phyloP scores from a whole-genome alignment of 2,113 vertebrate genomes.

The Myocastor coypus region DNA sequence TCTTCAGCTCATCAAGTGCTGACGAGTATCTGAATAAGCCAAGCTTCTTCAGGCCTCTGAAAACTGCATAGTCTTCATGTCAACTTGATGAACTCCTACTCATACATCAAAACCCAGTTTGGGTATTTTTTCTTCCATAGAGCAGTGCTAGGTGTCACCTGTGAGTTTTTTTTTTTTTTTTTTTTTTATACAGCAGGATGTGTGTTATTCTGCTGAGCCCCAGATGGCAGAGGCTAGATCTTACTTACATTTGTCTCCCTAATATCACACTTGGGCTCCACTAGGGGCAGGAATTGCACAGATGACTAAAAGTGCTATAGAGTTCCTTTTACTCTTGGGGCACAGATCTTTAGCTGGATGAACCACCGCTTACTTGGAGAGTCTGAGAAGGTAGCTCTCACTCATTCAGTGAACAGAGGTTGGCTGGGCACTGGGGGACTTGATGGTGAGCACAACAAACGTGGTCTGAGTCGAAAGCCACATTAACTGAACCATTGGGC shows the following conservation, averaged over 20 bases:
- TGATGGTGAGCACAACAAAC: constrained; percentile 16
- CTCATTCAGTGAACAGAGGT: neutral
- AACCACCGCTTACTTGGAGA: neutral
- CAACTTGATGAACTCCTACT: constrained; percentile 28
- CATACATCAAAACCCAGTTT: constrained; percentile 39
- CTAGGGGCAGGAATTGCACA: neutral
- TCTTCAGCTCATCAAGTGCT: neutral
- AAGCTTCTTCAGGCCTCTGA: neutral
- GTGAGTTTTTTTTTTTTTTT: neutral
- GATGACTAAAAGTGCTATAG: neutral
- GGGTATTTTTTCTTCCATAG: neutral
- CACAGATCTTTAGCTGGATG: neutral
- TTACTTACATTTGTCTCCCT: neutral
- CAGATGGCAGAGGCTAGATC: neutral
- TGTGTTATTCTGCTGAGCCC: neutral
- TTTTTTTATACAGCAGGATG: neutral
- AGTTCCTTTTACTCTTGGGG: neutral
- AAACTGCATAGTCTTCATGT: neutral
- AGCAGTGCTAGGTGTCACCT: neutral
- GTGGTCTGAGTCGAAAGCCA: neutral
- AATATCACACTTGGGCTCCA: neutral
- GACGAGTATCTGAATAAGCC: neutral
- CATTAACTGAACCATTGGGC: neutral
- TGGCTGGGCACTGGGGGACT: neutral
- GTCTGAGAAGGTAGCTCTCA: constrained; percentile 1